Conservation (phyloP, 2,113 vertebrate genomes). For the Rhinogobius similis region DNA sequence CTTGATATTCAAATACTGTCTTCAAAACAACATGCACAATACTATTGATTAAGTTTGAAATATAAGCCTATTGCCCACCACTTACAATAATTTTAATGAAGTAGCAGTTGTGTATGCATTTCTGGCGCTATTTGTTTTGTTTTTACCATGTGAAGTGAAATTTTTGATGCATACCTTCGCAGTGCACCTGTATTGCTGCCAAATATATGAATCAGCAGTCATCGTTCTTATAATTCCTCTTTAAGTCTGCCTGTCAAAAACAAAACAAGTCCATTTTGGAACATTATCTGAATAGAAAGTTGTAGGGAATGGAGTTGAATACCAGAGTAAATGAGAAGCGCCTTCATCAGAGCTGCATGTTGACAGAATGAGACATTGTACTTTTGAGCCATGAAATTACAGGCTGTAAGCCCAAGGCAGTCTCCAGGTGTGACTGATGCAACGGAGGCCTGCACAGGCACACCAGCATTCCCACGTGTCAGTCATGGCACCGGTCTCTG, state of each 20-base stretch:
- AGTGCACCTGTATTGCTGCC: neutral
- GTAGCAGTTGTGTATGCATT: too few relatives aligned
- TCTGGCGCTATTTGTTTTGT: too few relatives aligned
- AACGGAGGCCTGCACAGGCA: constrained; percentile 73
- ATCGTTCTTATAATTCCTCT: neutral
- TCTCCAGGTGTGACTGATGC: constrained; percentile 78
- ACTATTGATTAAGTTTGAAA: too few relatives aligned
- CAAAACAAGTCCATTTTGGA: constrained; percentile 5
- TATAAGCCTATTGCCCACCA: too few relatives aligned
- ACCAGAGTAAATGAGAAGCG: constrained; percentile 52
- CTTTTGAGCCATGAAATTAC: constrained; percentile 79
- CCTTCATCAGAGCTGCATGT: constrained; percentile 65
- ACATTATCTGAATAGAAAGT: constrained; percentile 13
- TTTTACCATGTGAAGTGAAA: neutral
- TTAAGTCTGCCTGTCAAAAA: neutral
- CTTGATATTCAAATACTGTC: too few relatives aligned
- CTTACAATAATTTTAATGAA: too few relatives aligned
- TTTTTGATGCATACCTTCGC: neutral
- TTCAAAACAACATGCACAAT: too few relatives aligned
- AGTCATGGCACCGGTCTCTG: constrained; percentile 61
- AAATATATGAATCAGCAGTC: neutral
- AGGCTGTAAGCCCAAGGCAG: constrained; percentile 76
- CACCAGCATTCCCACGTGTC: constrained; percentile 71
- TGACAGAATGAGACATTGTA: constrained; percentile 78
- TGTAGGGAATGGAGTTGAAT: constrained; percentile 20